phyloP scores from a whole-genome alignment of 2,797 vertebrate genomes.

The Myiotriccus ornatus region DNA sequence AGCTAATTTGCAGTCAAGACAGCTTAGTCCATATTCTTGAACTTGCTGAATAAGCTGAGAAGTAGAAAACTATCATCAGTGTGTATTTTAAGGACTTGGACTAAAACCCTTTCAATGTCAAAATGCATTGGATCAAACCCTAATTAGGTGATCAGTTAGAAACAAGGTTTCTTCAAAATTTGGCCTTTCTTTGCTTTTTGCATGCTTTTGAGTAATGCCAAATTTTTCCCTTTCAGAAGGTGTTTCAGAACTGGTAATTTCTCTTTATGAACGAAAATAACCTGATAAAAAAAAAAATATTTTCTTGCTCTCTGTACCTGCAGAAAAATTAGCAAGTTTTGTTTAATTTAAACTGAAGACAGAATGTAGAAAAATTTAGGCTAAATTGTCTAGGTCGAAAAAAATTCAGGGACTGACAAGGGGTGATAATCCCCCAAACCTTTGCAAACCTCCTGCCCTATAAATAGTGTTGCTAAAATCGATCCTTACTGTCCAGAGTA shows the following conservation, averaged over 20 bases:
- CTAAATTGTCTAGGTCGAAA: not conserved
- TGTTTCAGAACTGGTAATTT: not conserved
- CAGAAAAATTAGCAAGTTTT: not conserved
- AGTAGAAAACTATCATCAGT: not conserved
- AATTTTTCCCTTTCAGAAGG: not conserved
- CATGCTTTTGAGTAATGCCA: fast-evolving
- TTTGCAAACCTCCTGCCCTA: not conserved
- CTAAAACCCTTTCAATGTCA: not conserved
- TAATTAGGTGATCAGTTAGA: not conserved
- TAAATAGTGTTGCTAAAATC: not conserved
- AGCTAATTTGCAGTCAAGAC: not conserved
- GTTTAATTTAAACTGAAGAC: not conserved
- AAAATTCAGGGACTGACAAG: not conserved
- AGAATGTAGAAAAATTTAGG: not conserved
- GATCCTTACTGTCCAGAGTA: not conserved
- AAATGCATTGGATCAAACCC: not conserved
- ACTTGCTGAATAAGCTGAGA: conserved; percentile 21
- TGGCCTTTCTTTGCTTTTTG: not conserved
- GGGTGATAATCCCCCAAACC: not conserved
- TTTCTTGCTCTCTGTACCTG: not conserved
- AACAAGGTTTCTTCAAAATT: not conserved
- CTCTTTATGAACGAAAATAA: not conserved
- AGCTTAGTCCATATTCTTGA: not conserved
- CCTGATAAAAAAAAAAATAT: not conserved
- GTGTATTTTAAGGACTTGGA: not conserved